phyloP scores from a whole-genome alignment of 2,113 vertebrate species.

The Saguinus imperator region DNA sequence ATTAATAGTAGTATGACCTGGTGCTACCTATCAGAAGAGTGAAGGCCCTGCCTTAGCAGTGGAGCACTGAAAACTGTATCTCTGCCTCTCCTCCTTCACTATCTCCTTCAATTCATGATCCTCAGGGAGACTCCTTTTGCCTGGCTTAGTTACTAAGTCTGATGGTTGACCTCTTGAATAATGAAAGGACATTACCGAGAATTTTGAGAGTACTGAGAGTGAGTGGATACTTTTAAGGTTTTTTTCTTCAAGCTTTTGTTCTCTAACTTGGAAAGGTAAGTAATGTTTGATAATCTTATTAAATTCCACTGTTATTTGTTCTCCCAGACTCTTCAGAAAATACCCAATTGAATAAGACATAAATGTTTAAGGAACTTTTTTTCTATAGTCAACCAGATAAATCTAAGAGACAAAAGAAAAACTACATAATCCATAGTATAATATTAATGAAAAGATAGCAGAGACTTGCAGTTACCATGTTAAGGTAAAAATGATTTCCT shows the following conservation, averaged over 20 bases:
- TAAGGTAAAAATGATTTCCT: slow-evolving; percentile 1
- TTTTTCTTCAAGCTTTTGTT: slow-evolving; percentile 5
- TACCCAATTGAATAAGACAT: slow-evolving; percentile 23
- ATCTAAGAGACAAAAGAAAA: slow-evolving; percentile 33
- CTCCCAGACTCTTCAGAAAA: slow-evolving; percentile 2
- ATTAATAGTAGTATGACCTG: neutral
- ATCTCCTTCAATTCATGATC: neutral
- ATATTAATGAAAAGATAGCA: neutral
- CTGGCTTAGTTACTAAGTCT: neutral
- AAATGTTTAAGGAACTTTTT: slow-evolving; percentile 19
- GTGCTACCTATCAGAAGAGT: neutral
- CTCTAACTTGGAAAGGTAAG: neutral
- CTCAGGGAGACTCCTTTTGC: neutral
- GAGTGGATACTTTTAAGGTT: neutral
- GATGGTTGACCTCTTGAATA: neutral
- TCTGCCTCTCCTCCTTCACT: accelerated
- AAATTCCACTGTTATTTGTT: slow-evolving; percentile 27
- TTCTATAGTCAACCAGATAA: neutral
- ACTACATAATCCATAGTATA: neutral
- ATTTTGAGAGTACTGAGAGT: neutral
- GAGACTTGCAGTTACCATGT: neutral
- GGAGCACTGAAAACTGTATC: neutral
- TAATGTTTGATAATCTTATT: neutral
- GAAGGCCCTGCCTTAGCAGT: neutral
- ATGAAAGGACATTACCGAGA: neutral